These are phyloP conservation scores for Brachyptera risi DNA, from an alignment of 2,888 invertebrate genomes.

Conservation along the genomic window DNA sequence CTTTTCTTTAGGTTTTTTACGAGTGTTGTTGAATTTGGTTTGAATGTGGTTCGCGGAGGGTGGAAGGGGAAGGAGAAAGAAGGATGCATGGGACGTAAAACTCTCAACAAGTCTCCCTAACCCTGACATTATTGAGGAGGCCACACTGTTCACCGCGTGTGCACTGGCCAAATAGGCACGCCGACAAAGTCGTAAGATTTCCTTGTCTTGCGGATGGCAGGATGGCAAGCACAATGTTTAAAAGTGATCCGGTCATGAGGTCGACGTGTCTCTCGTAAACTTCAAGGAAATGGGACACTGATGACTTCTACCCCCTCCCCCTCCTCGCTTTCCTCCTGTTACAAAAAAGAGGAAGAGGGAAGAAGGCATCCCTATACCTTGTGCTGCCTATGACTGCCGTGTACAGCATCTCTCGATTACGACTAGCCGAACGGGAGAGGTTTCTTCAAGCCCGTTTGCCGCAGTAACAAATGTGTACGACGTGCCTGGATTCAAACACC, in stretches of 20 bases:
- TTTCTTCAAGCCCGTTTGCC: too few relatives aligned
- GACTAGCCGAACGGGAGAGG: too few relatives aligned
- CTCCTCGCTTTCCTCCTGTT: conserved; percentile 10
- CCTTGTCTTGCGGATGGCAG: too few relatives aligned
- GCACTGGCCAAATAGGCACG: too few relatives aligned
- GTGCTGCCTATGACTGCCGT: not conserved
- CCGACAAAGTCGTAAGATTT: too few relatives aligned
- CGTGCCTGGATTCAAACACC: conserved; percentile 16
- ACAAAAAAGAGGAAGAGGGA: not conserved
- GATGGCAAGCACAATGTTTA: too few relatives aligned
- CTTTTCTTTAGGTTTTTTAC: too few relatives aligned
- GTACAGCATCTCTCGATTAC: conserved; percentile 8
- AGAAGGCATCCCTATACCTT: not conserved
- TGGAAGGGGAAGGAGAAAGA: not conserved
- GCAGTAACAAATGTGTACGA: conserved; percentile 22
- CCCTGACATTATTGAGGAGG: conserved; percentile 12
- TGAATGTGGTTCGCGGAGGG: too few relatives aligned
- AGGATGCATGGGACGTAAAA: not conserved
- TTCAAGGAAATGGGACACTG: conserved; percentile 25
- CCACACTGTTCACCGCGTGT: too few relatives aligned
- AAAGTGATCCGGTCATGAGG: conserved; percentile 17
- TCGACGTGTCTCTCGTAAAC: conserved; percentile 22
- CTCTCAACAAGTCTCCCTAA: conserved; percentile 10
- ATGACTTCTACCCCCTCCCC: conserved; percentile 24
- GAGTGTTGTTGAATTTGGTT: too few relatives aligned